These are phyloP conservation scores for Festucalex cinctus DNA, from an alignment of 2,113 vertebrate species.

Conservation along the genomic window DNA sequence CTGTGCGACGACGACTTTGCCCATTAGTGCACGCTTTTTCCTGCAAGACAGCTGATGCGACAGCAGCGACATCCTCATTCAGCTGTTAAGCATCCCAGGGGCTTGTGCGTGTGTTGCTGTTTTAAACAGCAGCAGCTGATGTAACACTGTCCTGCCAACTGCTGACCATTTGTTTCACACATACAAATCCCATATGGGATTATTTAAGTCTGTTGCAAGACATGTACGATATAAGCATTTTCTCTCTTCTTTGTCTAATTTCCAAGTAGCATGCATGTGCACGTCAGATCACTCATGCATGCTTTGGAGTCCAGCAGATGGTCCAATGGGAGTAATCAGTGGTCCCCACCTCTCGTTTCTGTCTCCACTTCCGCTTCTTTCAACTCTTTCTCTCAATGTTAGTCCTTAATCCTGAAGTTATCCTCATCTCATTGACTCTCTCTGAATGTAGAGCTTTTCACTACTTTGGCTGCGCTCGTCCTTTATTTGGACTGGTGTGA, in stretches of 20 bases:
- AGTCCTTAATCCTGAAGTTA: conserved; percentile 27
- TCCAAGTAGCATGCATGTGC: conserved; percentile 14
- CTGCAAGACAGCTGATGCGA: conserved; percentile 50
- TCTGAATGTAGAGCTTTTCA: background rate
- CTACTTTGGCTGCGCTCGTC: background rate
- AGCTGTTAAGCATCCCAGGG: conserved; percentile 52
- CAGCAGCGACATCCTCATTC: conserved; percentile 31
- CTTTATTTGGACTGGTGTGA: background rate
- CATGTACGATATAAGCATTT: background rate
- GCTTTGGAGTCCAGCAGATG: conserved; percentile 42
- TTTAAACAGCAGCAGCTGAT: conserved; percentile 55
- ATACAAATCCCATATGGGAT: background rate
- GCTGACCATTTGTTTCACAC: conserved; percentile 47
- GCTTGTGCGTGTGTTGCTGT: conserved; percentile 12
- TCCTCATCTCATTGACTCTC: conserved; percentile 28
- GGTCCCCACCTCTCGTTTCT: conserved; percentile 12
- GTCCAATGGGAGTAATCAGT: conserved; percentile 47
- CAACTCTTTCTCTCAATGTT: conserved; percentile 13
- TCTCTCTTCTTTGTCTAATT: background rate
- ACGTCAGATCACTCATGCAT: conserved; percentile 33
- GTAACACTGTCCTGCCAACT: conserved; percentile 57
- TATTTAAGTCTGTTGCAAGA: background rate
- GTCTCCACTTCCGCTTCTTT: conserved; percentile 7
- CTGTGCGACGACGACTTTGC: background rate
- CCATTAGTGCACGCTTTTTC: background rate